Evolutionary conservation across 1,140 invertebrate species (phyloP).

Genomic region (Anastrepha ludens): DNA sequence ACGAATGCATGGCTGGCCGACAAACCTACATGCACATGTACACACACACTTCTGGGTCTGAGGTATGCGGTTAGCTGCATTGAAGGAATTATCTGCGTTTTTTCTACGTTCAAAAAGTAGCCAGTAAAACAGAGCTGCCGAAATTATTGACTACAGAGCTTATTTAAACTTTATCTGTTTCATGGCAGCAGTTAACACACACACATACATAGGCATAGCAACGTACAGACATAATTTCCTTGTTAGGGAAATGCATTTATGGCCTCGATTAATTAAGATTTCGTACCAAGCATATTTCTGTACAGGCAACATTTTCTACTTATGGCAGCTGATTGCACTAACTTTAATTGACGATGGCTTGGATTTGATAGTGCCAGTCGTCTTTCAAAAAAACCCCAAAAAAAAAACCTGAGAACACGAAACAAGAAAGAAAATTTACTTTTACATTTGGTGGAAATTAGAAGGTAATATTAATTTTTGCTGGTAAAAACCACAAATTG

Average conservation of each 20-base stretch:
- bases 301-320: not conserved
- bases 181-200: too few species aligned
- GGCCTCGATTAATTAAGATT: conserved; percentile 29
- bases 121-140: too few species aligned
- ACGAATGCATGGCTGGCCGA: too few species aligned
- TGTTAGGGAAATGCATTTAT: not conserved
- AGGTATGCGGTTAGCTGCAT: too few species aligned
- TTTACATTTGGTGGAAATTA: conserved; percentile 33
- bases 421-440: conserved; percentile 5
- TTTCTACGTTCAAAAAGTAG: too few species aligned
- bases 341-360: conserved; percentile 18
- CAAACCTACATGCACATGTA: too few species aligned
- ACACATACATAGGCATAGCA: too few species aligned
- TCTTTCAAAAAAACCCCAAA: not conserved
- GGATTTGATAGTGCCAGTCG: not conserved
- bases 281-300: not conserved
- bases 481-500: conserved; percentile 48
- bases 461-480: conserved; percentile 49
- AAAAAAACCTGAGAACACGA: not conserved
- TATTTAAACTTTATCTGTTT: too few species aligned
- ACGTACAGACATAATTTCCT: not conserved
- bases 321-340: conserved; percentile 32
- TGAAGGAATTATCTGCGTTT: too few species aligned
- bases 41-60: too few species aligned
- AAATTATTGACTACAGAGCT: too few species aligned